phyloP scores from a whole-genome alignment of 2,888 invertebrate species.

The Chrysodeixis includens region DNA sequence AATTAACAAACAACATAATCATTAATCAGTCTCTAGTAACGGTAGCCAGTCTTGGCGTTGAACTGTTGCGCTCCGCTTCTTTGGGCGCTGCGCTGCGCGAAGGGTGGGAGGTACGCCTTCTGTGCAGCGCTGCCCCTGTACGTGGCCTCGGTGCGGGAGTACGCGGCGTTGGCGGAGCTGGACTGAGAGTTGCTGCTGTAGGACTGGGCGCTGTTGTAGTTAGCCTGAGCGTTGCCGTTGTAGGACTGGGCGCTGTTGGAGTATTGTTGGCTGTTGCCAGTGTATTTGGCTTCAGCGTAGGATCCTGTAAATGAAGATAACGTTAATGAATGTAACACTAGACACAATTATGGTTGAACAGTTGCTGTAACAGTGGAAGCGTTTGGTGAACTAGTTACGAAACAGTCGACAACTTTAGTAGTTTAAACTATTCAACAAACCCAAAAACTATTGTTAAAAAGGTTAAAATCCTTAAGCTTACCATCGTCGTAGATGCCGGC shows the following conservation, averaged over 20 bases:
- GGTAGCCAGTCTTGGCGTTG: slow-evolving; percentile 68
- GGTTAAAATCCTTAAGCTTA: too few species aligned
- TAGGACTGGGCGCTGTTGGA: slow-evolving; percentile 64
- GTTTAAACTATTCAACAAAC: too few species aligned
- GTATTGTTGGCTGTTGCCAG: slow-evolving; percentile 51
- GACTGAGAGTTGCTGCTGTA: slow-evolving; percentile 46
- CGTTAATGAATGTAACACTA: too few species aligned
- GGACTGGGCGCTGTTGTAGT: slow-evolving; percentile 47
- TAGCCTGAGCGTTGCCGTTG: slow-evolving; percentile 49
- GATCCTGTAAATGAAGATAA: slow-evolving; percentile 70
- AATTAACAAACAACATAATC: slow-evolving; percentile 26
- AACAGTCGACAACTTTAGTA: too few species aligned
- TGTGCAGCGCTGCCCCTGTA: slow-evolving; percentile 26
- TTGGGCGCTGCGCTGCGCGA: slow-evolving; percentile 45
- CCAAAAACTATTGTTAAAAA: too few species aligned
- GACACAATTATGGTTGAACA: too few species aligned
- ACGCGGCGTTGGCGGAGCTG: slow-evolving; percentile 60
- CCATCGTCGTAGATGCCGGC: slow-evolving; percentile 85
- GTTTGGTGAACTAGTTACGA: too few species aligned
- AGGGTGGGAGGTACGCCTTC: slow-evolving; percentile 74
- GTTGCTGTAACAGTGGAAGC: too few species aligned
- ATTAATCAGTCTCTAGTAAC: slow-evolving; percentile 61
- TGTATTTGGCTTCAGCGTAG: slow-evolving; percentile 79
- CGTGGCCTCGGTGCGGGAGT: slow-evolving; percentile 43
- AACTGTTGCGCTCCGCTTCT: slow-evolving; percentile 50